Evolutionary conservation across 2,113 vertebrate species (phyloP), one percentile per base, ranked within the genome.

Genomic region (Thalassoma bifasciatum): DNA sequence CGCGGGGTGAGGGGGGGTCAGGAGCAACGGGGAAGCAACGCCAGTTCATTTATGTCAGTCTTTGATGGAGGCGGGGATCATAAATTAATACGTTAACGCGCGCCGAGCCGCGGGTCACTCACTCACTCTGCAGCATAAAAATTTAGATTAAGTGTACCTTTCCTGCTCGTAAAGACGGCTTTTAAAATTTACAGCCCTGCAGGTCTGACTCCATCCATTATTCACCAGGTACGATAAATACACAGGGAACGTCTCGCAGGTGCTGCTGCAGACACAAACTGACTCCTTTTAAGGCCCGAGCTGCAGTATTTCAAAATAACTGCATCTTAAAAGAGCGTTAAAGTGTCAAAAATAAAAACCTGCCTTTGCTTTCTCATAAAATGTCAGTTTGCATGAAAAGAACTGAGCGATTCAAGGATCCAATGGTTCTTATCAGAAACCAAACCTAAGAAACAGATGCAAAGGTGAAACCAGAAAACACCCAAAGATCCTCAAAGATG

Each of bases 21-120:
- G 2, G 75, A 64, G 64, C 56, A n/a, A n/a, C n/a, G n/a, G 76
- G 79, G 60, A 84, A 69, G 84, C 72, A 8, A 75, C 13, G 72
- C 56, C 70, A 72, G 64, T 90, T 90, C 88, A 91, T 91, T 91
- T 85, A 60, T 81, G 89, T 88, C 88, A 88, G 56, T 75, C 61
- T 68, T 10, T 61, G 82, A 82, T 17, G 64, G 75, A 87, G 83
- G 73, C 50, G 52, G 60, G 8, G 26, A 23, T 57, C 73, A 66
- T 86, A 66, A 73, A 86, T 77, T 79, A 67, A 46, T 53, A 51
- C 47, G 60, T 66, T 85, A 67, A 47, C 74, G 19, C 7, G 7
- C 46, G 23, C n/a, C 1, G 65, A 60, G 85, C 71, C 24, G 61
- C 74, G 21, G 84, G 79, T 81, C 74, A 76, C 73, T 63, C 54